A percentile compares a stretch with the other conserved stretches of the same genome.
phyloP scores from a whole-genome alignment of 1,140 invertebrate species.

The Penaeus chinensis region DNA sequence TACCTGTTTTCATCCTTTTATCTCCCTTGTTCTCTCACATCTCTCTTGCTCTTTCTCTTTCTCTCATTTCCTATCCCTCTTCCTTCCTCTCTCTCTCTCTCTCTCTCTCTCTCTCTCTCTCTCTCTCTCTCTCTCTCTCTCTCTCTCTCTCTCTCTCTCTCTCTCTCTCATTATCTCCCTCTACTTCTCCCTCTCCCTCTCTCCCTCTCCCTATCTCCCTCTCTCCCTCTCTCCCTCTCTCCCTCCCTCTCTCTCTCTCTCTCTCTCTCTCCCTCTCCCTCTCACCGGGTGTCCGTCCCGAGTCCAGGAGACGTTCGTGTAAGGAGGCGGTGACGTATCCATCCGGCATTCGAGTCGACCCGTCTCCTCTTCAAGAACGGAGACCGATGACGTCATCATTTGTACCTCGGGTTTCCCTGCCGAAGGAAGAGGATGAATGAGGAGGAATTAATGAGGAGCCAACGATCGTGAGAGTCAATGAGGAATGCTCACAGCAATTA shows the following conservation, averaged over 20 bases:
- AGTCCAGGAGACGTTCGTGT: conserved; percentile 38
- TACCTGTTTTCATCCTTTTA: neutral
- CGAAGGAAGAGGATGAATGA: neutral
- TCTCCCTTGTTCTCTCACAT: neutral
- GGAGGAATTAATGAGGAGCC: neutral
- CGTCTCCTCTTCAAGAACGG: conserved; percentile 43
- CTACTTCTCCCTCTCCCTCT: neutral
- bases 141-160: neutral
- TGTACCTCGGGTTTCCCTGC: conserved; percentile 47
- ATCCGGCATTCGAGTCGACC: conserved; percentile 37
- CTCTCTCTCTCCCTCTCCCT: conserved; percentile 34
- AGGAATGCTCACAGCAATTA: too few relatives aligned
- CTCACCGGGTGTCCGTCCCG: neutral
- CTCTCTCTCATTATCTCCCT: neutral
- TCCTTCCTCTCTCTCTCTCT: neutral
- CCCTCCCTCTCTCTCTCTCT: conserved; percentile 15
- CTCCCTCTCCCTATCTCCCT: neutral
- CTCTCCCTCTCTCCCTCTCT: neutral
- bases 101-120: conserved; percentile 1
- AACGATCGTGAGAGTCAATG: too few relatives aligned
- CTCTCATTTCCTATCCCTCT: neutral
- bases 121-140: neutral
- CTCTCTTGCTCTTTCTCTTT: neutral
- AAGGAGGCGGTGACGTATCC: conserved; percentile 22
- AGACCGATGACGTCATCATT: conserved; percentile 20